Evolutionary conservation across 2,888 invertebrate species (phyloP), one percentile per base, ranked within the genome.

Genomic region (Heliconius erato): DNA sequence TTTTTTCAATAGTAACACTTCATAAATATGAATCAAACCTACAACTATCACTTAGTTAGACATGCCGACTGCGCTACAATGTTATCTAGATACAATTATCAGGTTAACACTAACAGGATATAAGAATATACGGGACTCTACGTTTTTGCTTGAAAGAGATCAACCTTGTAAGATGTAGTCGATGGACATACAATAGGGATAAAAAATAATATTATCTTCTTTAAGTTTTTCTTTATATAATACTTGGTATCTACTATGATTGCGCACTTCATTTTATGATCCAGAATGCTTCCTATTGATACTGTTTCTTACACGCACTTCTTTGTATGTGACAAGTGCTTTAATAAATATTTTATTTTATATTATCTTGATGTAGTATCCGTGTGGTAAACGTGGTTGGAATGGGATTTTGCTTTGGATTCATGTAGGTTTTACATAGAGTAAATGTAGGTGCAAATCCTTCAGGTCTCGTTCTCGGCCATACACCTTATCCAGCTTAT

Each of bases 101-200:
- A 40, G 54, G 49, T 49, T 74, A 28, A 74, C 59, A 59, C 26
- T 59, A 59, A 78, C 78, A 78, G 65, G 78, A 67, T 49, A 67
- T 67, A 28, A 44, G 28, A 26, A 67, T 44, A 54, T 71, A 71
- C 71, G 63, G 59, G n/a, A 78, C 49, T 26, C 11, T 54, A 63
- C 14, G 35, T 59, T 59, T 77, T 74, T 74, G 74, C 68, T 26
- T 71, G 9, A 49, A 74, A 28, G 63, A 83, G 80, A 80, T 81
- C 78, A 78, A 72, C 40, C 74, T 54, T 79, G 44, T 63, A 69
- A 44, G 44, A 59, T 74, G 67, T 63, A 63, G 23, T n/a, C 74
- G 69, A 69, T 28, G 71, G 54, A 71, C 76, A 81, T 79, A 81
- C 79, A 83, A 85, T 79, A 74, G 71, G 63, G 63, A 44, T 59